Evolutionary conservation across 1,140 invertebrate species (phyloP).

Genomic region (Zeugodacus cucurbitae): DNA sequence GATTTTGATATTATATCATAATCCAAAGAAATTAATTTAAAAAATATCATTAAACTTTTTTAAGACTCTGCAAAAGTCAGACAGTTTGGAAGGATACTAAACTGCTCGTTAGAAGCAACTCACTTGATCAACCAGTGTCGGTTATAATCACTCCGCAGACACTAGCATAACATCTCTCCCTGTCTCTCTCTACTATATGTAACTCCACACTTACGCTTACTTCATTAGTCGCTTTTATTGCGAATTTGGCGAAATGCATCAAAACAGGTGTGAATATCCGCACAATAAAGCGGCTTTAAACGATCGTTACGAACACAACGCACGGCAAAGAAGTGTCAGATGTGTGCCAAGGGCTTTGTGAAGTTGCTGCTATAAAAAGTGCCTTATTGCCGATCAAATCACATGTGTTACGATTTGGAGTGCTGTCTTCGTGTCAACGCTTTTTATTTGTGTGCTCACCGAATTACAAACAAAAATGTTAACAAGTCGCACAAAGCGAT

Average conservation of each 20-base stretch:
- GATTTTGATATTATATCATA: too few relatives aligned
- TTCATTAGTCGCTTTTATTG: background rate
- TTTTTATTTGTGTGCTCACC: background rate
- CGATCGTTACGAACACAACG: background rate
- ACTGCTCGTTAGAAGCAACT: too few relatives aligned
- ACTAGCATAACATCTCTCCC: too few relatives aligned
- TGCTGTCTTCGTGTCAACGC: background rate
- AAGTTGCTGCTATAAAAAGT: background rate
- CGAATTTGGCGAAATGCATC: background rate
- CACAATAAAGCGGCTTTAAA: background rate
- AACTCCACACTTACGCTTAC: background rate
- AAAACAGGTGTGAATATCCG: slow-evolving; percentile 23
- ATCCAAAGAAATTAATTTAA: too few relatives aligned
- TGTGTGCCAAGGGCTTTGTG: background rate
- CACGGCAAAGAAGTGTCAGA: background rate
- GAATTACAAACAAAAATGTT: background rate
- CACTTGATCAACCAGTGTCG: too few relatives aligned
- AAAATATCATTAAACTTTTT: too few relatives aligned
- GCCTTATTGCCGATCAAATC: slow-evolving; percentile 23
- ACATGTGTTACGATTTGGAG: slow-evolving; percentile 7
- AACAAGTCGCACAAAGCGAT: background rate
- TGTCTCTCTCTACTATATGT: too few relatives aligned
- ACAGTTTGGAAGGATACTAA: too few relatives aligned
- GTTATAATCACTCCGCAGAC: too few relatives aligned
- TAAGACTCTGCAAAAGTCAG: too few relatives aligned